A percentile compares a stretch with the other conserved stretches of the same genome.
Conservation (phyloP, 1,140 invertebrate species). For the Calliopsis andreniformis region DNA sequence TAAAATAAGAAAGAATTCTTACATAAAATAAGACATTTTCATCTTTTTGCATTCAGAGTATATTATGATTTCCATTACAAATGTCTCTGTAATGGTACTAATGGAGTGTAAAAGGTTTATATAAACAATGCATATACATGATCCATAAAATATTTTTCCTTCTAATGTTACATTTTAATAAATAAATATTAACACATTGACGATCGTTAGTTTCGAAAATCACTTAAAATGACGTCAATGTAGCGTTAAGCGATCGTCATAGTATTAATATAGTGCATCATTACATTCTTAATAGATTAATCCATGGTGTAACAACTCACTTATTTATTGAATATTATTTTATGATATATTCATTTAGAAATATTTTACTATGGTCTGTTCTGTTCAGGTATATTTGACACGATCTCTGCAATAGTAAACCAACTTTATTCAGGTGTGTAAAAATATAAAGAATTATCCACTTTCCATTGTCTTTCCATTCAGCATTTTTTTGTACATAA, state of each 20-base stretch:
- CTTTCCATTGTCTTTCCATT: constrained; percentile 76
- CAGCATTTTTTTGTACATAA: constrained; percentile 69
- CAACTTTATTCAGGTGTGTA: constrained; percentile 86
- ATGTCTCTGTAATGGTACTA: no score
- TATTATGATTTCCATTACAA: no score
- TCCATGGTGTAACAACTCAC: background rate
- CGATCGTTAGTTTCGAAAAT: no score
- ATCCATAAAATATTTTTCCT: background rate
- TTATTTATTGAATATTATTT: background rate
- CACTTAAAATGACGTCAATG: no score
- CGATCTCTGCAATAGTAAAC: constrained; percentile 82
- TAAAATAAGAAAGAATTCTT: no score
- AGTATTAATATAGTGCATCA: background rate
- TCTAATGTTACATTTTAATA: constrained; percentile 5
- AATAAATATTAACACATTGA: background rate
- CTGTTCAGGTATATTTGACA: constrained; percentile 83
- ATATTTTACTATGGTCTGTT: constrained; percentile 81
- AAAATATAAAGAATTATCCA: constrained; percentile 58
- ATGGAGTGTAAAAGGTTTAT: background rate
- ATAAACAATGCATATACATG: background rate
- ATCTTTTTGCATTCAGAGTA: no score
- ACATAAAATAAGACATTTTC: no score
- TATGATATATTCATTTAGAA: constrained; percentile 33
- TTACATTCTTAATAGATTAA: background rate
- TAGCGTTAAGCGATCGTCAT: no score